Evolutionary conservation across 1,140 invertebrate species (phyloP).

Genomic region (Diachasmimorpha longicaudata): DNA sequence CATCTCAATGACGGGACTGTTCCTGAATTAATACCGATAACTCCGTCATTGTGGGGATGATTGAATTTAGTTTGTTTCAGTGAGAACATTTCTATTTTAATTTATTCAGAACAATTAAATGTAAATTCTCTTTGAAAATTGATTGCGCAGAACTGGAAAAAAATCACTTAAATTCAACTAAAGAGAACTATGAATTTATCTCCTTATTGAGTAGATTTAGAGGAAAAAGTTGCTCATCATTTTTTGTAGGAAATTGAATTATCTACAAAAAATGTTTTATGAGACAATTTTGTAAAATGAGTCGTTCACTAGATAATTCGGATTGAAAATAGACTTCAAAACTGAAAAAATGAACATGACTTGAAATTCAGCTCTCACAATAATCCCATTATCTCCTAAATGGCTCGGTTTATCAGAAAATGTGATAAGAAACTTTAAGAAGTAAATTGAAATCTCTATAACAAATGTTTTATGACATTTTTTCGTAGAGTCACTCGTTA

Average conservation of each 20-base stretch:
- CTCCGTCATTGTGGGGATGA: neutral
- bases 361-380: too few relatives aligned
- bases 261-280: too few relatives aligned
- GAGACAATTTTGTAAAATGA: too few relatives aligned
- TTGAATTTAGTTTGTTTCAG: too few relatives aligned
- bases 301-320: too few relatives aligned
- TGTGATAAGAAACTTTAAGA: neutral
- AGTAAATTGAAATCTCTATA: neutral
- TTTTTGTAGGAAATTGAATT: too few relatives aligned
- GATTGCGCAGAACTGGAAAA: too few relatives aligned
- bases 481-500: neutral
- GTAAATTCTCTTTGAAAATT: neutral
- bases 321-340: too few relatives aligned
- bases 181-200: neutral
- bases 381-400: neutral
- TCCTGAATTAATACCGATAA: neutral
- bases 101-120: neutral
- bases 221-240: too few relatives aligned
- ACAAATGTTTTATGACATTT: neutral
- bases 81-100: neutral
- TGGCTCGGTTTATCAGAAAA: neutral
- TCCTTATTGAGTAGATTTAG: neutral
- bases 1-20: slow-evolving; percentile 3
- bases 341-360: too few relatives aligned
- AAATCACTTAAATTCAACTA: too few relatives aligned